These are phyloP conservation scores for Mastomys coucha DNA, from an alignment of 2,113 vertebrate genomes.

Conservation along the genomic window DNA sequence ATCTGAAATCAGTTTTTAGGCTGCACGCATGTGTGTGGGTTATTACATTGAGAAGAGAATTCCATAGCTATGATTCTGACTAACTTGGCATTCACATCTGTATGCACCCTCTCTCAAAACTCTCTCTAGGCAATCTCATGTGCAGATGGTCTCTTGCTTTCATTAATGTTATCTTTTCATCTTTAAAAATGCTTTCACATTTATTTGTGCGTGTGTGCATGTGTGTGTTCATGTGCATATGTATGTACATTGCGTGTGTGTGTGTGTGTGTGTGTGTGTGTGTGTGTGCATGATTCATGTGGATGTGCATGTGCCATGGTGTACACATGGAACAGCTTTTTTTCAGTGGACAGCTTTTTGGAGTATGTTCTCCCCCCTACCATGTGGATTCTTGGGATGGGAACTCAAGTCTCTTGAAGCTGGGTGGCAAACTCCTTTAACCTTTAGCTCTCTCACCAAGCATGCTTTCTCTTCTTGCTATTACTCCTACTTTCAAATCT, in stretches of 20 bases:
- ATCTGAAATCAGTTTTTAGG: slow-evolving; percentile 27
- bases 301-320: no score
- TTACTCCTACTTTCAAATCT: background rate
- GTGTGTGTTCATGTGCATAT: background rate
- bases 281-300: no score
- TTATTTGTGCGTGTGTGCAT: background rate
- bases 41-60: slow-evolving; percentile 40
- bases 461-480: background rate
- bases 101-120: background rate
- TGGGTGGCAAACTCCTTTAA: background rate
- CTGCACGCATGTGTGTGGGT: background rate
- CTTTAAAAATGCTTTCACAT: background rate
- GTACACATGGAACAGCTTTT: background rate
- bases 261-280: background rate
- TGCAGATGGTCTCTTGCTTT: background rate
- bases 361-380: no score
- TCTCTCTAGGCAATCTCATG: background rate
- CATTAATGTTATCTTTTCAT: background rate
- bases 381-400: background rate
- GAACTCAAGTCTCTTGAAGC: background rate
- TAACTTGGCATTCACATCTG: background rate
- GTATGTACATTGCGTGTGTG: background rate
- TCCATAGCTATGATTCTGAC: background rate
- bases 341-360: background rate
- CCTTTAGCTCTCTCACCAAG: background rate